Base-by-base conservation (phyloP, 2,113 vertebrate genomes). In the Cyprinodon tularosa region DNA sequence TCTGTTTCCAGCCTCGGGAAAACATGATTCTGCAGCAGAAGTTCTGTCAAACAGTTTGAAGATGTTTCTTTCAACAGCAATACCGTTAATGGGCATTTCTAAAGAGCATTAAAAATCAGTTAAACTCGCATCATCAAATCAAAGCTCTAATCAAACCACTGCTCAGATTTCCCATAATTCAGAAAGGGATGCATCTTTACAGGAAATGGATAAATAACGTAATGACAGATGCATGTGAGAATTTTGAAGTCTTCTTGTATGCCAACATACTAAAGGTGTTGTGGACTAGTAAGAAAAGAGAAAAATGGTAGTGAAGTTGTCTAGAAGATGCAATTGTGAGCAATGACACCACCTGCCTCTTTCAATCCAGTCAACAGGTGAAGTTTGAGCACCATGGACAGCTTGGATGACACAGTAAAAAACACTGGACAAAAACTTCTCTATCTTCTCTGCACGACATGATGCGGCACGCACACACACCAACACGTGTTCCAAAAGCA, bases 331-430 rank as follows among this genome's bases (percentile, higher is more conserved):
- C 29, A 39, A 59, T 63, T 59, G 17, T 66, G 61, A 36, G 0
- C 12, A 9, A 15, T 72, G 75, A 75, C 81, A 86, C 87, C 91
- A 94, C 93, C 91, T 91, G 93, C 89, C 87, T 82, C 83, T 81
- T 60, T 91, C 86, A 82, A 82, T 93, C 89, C 64, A 62, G 61
- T 47, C 15, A 45, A 85, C 77, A 74, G 82, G 81, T 74, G 75
- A 84, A 67, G 74, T 86, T 69, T 86, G 75, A 90, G 86, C 86
- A 20, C 71, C 78, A 72, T 29, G 74, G 90, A 91, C 89, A 91
- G 90, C 89, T 90, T 83, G 84, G 86, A 77, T 66, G 86, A 84
- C 84, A 86, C 66, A 79, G 78, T 62, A 82, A 81, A 66, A 57
- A 62, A 17, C 20, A n/a, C 62, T 74, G 17, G 48, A 80, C 73